Evolutionary conservation across 1,140 invertebrate species (phyloP).

Genomic region (Scaptomyza pallida): DNA sequence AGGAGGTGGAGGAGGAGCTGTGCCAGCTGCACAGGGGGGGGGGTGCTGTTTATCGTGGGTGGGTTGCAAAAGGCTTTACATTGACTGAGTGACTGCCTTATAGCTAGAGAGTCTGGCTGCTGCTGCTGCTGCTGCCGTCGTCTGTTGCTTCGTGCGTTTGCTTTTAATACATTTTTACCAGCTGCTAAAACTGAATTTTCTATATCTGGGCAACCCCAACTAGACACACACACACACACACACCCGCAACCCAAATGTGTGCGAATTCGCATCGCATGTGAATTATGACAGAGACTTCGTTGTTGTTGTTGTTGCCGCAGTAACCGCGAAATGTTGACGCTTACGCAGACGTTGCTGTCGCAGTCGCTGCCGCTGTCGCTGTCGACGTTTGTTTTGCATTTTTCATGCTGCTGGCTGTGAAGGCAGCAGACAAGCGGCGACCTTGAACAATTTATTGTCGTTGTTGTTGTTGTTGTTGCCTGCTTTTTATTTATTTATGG

Average conservation of each 20-base stretch:
- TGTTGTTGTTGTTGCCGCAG: constrained; percentile 69
- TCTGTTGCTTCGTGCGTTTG: constrained; percentile 66
- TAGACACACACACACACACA: not conserved
- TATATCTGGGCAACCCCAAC: constrained; percentile 44
- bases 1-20: not conserved
- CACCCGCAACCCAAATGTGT: constrained; percentile 1
- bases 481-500: constrained; percentile 78
- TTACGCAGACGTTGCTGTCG: constrained; percentile 15
- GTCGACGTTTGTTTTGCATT: constrained; percentile 77
- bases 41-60: constrained; percentile 7
- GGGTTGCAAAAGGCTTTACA: constrained; percentile 7
- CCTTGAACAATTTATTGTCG: constrained; percentile 79
- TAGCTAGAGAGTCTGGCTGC: constrained; percentile 14
- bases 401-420: constrained; percentile 66
- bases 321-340: constrained; percentile 49
- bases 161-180: constrained; percentile 78
- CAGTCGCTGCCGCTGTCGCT: constrained; percentile 30
- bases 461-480: constrained; percentile 58
- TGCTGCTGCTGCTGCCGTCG: constrained; percentile 34
- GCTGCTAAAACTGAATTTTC: constrained; percentile 71
- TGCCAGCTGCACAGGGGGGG: constrained; percentile 11
- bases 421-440: constrained; percentile 80
- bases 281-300: constrained; percentile 68
- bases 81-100: constrained; percentile 7
- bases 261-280: constrained; percentile 62